Conservation (phyloP, 2,888 invertebrate genomes). For the Diarsia rubi region DNA sequence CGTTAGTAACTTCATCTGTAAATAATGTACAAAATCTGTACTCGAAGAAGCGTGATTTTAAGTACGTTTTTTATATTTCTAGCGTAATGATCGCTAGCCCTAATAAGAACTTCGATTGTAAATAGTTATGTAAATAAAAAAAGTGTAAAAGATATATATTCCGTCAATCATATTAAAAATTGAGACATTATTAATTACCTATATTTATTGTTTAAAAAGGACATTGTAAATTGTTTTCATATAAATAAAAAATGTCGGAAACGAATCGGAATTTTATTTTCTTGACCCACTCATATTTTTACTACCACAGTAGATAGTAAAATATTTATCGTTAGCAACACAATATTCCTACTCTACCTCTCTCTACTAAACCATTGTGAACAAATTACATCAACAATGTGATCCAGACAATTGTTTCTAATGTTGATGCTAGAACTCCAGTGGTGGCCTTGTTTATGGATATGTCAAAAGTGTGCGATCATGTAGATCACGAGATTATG, state of each 20-base stretch:
- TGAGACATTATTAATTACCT: constrained; percentile 82
- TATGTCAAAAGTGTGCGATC: too few species aligned
- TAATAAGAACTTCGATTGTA: constrained; percentile 78
- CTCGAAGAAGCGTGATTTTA: constrained; percentile 73
- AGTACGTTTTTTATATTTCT: constrained; percentile 81
- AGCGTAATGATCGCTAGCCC: constrained; percentile 76
- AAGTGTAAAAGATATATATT: constrained; percentile 85
- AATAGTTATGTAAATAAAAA: constrained; percentile 86
- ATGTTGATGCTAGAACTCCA: too few species aligned
- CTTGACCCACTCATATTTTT: neutral
- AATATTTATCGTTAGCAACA: neutral
- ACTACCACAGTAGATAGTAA: neutral
- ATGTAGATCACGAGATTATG: too few species aligned
- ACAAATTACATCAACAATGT: too few species aligned
- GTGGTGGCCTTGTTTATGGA: too few species aligned
- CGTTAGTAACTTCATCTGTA: constrained; percentile 74
- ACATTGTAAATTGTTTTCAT: constrained; percentile 89
- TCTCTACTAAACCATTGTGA: neutral
- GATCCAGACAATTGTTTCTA: too few species aligned
- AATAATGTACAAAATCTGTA: constrained; percentile 85
- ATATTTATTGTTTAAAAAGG: constrained; percentile 88
- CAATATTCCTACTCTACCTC: neutral
- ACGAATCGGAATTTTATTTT: constrained; percentile 56
- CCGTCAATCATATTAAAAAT: constrained; percentile 84
- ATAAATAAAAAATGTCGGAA: constrained; percentile 84